Percentiles rank a stretch among this genome's conserved stretches.
Evolutionary conservation across 2,113 vertebrate species (phyloP).

Genomic region (Bubo scandiacus): DNA sequence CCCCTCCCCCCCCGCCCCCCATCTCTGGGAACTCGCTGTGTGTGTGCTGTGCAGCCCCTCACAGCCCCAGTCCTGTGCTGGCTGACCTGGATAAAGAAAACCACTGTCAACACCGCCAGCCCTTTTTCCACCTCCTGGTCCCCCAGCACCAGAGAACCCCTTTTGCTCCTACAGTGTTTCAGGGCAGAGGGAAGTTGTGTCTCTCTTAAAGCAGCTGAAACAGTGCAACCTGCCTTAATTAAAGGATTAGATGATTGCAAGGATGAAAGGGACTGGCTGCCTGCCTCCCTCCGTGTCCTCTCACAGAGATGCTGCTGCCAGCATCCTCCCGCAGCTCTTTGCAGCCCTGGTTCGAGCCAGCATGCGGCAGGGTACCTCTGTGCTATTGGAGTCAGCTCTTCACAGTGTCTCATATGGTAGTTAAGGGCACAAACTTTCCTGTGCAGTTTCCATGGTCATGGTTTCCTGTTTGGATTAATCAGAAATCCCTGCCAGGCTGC

Average conservation of each 20-base stretch:
- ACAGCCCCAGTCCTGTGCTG: not conserved
- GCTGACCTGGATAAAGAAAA: not conserved
- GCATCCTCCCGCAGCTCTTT: not conserved
- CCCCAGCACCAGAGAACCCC: not conserved
- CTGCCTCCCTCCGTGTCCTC: too few relatives aligned
- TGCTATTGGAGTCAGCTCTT: not conserved
- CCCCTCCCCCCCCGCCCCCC: not conserved
- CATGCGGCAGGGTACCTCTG: rapidly evolving
- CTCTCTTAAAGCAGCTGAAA: not conserved
- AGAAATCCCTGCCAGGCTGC: not conserved
- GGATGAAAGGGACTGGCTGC: not conserved
- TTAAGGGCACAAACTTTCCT: not conserved
- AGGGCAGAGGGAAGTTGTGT: not conserved
- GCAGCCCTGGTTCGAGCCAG: not conserved
- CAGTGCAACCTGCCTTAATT: not conserved
- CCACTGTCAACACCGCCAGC: rapidly evolving
- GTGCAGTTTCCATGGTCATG: not conserved
- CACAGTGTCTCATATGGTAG: rapidly evolving
- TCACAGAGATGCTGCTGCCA: not conserved
- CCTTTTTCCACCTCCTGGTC: not conserved
- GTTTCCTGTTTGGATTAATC: not conserved
- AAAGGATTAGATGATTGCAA: not conserved
- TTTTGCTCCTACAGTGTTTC: not conserved
- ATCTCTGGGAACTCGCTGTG: not conserved
- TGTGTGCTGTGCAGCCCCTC: not conserved